A percentile compares a stretch with the other conserved stretches of the same genome.
These are phyloP conservation scores for Linurgus olivaceus DNA, from an alignment of 2,797 vertebrate genomes.

Conservation along the genomic window DNA sequence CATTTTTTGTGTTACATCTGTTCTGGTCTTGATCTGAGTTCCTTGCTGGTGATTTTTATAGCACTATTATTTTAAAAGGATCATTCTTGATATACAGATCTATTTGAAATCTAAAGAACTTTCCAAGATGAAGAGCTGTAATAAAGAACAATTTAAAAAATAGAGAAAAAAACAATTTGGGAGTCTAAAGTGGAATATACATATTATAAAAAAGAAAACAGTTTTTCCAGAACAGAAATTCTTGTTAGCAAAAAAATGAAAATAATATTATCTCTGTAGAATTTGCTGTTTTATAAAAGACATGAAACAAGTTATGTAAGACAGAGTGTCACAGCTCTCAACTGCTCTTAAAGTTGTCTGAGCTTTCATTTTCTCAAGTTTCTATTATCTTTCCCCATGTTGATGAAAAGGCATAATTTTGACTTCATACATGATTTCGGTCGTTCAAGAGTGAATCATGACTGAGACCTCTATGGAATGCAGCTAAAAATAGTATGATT, in stretches of 20 bases:
- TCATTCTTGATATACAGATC: not conserved
- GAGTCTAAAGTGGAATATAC: not conserved
- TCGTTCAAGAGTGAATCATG: not conserved
- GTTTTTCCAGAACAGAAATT: not conserved
- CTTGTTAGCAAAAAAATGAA: not conserved
- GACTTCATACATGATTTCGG: not conserved
- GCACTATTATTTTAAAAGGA: not conserved
- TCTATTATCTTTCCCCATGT: not conserved
- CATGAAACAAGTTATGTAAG: not conserved
- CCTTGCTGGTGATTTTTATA: not conserved
- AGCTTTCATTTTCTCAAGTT: not conserved
- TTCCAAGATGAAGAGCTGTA: not conserved
- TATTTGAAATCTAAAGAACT: not conserved
- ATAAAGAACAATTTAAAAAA: not conserved
- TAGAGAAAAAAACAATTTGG: not conserved
- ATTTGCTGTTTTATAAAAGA: not conserved
- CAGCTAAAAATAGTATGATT: not conserved
- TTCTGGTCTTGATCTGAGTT: not conserved
- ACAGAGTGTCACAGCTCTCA: not conserved
- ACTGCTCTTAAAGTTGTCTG: not conserved
- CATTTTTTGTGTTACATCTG: not conserved
- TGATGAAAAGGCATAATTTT: not conserved
- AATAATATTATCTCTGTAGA: not conserved
- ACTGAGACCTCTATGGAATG: not conserved
- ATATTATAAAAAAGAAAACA: not conserved